phyloP scores from a whole-genome alignment of 2,888 invertebrate genomes.

The Bombylius discolor region DNA sequence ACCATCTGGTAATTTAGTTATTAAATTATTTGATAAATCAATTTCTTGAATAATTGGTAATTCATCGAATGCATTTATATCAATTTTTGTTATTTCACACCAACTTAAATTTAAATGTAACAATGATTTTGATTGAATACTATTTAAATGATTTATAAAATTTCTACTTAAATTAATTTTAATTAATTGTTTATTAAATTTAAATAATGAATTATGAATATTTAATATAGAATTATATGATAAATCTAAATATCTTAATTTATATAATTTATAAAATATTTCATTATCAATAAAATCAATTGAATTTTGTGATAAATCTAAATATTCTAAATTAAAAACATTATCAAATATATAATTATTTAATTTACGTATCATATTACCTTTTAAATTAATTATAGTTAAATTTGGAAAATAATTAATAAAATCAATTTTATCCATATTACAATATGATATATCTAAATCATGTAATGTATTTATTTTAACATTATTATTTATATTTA shows the following conservation, averaged over 20 bases:
- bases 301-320: conserved; percentile 55
- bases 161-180: conserved; percentile 52
- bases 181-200: conserved; percentile 45
- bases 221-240: conserved; percentile 54
- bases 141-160: conserved; percentile 45
- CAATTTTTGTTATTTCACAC: conserved; percentile 49
- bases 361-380: conserved; percentile 49
- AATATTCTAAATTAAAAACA: conserved; percentile 48
- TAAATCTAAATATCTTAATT: conserved; percentile 49
- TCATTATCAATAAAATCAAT: conserved; percentile 46
- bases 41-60: conserved; percentile 46
- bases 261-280: conserved; percentile 46
- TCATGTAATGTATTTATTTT: conserved; percentile 41
- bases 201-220: conserved; percentile 46
- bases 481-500: too few species aligned
- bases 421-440: conserved; percentile 45
- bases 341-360: conserved; percentile 32
- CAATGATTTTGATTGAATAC: conserved; percentile 45
- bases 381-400: conserved; percentile 43
- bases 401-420: conserved; percentile 47
- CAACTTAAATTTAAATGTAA: conserved; percentile 48
- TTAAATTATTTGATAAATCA: conserved; percentile 52
- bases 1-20: conserved; percentile 47
- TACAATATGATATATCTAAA: conserved; percentile 50
- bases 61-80: conserved; percentile 43